A percentile compares a stretch with the other conserved stretches of the same genome.
These are phyloP conservation scores for Mamestra brassicae DNA, from an alignment of 2,888 invertebrate genomes.

Conservation along the genomic window DNA sequence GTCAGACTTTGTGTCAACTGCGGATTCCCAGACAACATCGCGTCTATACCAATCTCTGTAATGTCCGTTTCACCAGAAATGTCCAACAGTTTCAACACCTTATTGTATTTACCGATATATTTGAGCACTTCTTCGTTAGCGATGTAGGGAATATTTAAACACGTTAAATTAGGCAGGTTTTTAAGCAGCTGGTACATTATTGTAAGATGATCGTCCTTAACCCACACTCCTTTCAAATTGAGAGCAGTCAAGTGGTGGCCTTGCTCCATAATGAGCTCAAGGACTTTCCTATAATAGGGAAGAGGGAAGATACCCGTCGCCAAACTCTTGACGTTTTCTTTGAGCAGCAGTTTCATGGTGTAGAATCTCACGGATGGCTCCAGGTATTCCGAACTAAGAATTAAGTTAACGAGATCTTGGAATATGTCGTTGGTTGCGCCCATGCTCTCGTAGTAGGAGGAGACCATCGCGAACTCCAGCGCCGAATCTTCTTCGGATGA, in stretches of 20 bases:
- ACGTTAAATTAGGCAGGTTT: slow-evolving; percentile 91
- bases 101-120: slow-evolving; percentile 90
- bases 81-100: slow-evolving; percentile 91
- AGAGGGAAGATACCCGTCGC: slow-evolving; percentile 93
- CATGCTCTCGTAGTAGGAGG: slow-evolving; percentile 91
- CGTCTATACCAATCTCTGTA: slow-evolving; percentile 92
- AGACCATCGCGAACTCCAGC: slow-evolving; percentile 91
- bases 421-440: slow-evolving; percentile 93
- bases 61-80: slow-evolving; percentile 94
- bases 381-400: slow-evolving; percentile 92
- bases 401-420: slow-evolving; percentile 92
- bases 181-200: slow-evolving; percentile 92
- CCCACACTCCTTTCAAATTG: slow-evolving; percentile 94
- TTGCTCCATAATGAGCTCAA: slow-evolving; percentile 92
- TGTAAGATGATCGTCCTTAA: slow-evolving; percentile 92
- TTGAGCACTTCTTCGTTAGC: slow-evolving; percentile 93
- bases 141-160: slow-evolving; percentile 93
- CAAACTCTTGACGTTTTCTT: slow-evolving; percentile 92
- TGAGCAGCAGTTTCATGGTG: slow-evolving; percentile 92
- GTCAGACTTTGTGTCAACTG: slow-evolving; percentile 90
- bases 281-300: slow-evolving; percentile 93
- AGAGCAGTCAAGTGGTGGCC: slow-evolving; percentile 92
- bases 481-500: slow-evolving; percentile 91
- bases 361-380: slow-evolving; percentile 93
- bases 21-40: slow-evolving; percentile 89